These are phyloP conservation scores for Heterodera carotae DNA, from an alignment of 1,140 invertebrate species.

Conservation along the genomic window DNA sequence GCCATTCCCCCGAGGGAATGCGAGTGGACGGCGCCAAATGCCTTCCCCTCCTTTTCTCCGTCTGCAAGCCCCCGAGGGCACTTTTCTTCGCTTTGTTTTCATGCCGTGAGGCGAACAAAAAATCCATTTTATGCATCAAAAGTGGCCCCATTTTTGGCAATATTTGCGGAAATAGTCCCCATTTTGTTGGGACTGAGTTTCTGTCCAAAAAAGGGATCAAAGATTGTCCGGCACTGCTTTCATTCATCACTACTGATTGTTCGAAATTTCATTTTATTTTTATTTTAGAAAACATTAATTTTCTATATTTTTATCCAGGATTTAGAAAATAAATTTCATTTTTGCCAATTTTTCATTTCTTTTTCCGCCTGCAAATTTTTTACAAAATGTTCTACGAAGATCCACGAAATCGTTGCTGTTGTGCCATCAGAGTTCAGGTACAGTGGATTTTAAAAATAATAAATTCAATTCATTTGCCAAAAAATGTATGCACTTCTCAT, in stretches of 20 bases:
- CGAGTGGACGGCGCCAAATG: background rate
- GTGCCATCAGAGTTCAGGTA: conserved; percentile 17
- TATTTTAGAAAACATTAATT: too few relatives aligned
- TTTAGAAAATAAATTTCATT: background rate
- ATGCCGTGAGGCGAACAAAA: background rate
- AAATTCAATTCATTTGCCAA: too few relatives aligned
- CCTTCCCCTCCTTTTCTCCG: background rate
- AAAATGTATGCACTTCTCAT: too few relatives aligned
- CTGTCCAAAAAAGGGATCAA: too few relatives aligned
- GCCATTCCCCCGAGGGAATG: background rate
- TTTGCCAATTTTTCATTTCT: background rate
- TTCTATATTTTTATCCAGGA: background rate
- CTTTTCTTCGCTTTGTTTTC: background rate
- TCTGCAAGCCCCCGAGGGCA: background rate
- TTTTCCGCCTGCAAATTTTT: background rate
- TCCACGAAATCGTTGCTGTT: conserved; percentile 32
- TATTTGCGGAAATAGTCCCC: background rate
- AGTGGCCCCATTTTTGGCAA: background rate
- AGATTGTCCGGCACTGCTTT: background rate
- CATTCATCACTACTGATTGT: too few relatives aligned
- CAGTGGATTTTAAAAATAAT: background rate
- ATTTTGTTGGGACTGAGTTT: too few relatives aligned
- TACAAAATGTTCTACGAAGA: conserved; percentile 24
- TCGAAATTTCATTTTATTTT: background rate
- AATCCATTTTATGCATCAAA: background rate